A percentile compares a stretch with the other conserved stretches of the same genome.
These are phyloP conservation scores for Cheilosia grossa DNA, from an alignment of 2,888 invertebrate genomes.

Conservation along the genomic window DNA sequence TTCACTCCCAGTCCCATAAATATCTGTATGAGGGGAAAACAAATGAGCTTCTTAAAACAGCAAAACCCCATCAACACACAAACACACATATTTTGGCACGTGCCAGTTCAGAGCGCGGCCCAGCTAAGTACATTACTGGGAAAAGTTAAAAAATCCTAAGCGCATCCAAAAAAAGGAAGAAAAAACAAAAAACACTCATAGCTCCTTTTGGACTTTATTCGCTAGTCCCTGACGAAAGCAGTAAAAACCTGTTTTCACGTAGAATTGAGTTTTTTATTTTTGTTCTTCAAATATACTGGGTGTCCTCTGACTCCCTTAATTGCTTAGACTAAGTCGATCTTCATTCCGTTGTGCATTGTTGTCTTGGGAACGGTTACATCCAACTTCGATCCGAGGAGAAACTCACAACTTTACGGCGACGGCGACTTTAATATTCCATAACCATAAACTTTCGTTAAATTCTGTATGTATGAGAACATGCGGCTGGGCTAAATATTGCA, in stretches of 20 bases:
- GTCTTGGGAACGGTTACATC: slow-evolving; percentile 10
- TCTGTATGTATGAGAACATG: slow-evolving; percentile 18
- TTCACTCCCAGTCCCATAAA: not conserved
- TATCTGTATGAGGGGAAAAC: not conserved
- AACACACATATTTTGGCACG: slow-evolving; percentile 29
- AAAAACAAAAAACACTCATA: not conserved
- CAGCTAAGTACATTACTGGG: not conserved
- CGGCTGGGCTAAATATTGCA: slow-evolving; percentile 8
- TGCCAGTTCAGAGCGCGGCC: slow-evolving; percentile 19
- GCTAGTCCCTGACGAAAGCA: slow-evolving; percentile 1
- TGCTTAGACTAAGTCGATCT: slow-evolving; percentile 8
- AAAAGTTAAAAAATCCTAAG: not conserved
- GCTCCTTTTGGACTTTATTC: not conserved
- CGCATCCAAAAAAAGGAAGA: not conserved
- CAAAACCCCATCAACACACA: slow-evolving; percentile 4
- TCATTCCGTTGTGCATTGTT: not conserved
- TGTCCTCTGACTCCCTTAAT: slow-evolving; percentile 17
- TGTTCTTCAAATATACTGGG: not conserved
- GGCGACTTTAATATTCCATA: slow-evolving; percentile 50
- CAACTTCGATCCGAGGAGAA: not conserved
- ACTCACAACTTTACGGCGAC: slow-evolving; percentile 23
- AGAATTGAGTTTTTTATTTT: slow-evolving; percentile 28
- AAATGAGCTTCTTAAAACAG: slow-evolving; percentile 60
- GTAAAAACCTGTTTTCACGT: slow-evolving; percentile 37
- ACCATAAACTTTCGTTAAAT: slow-evolving; percentile 48